Percentiles rank a stretch among this genome's conserved stretches.
These are phyloP conservation scores for Mohoua ochrocephala DNA, from an alignment of 2,113 vertebrate species.

Conservation along the genomic window DNA sequence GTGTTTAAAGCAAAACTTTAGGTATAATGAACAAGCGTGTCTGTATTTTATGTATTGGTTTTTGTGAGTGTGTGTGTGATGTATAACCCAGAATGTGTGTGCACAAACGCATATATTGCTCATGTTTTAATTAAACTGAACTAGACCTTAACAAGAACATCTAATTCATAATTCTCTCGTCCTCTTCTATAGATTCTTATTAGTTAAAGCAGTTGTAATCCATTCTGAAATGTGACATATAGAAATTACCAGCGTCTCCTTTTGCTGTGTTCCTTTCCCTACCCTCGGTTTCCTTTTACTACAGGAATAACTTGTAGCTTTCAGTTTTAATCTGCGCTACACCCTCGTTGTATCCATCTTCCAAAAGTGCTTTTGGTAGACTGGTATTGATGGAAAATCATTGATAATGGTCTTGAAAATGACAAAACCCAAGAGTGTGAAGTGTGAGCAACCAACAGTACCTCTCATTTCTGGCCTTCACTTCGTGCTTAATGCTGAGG, in stretches of 20 bases:
- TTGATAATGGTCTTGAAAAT: neutral
- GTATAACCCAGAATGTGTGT: neutral
- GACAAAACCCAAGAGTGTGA: neutral
- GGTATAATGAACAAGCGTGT: conserved; percentile 41
- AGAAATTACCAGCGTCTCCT: conserved; percentile 12
- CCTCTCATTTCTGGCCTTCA: neutral
- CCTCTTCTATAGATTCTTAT: conserved; percentile 36
- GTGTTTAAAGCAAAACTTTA: conserved; percentile 66
- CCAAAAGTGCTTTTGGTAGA: neutral
- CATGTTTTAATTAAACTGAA: conserved; percentile 74
- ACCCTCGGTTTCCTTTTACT: neutral
- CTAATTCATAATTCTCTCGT: conserved; percentile 64
- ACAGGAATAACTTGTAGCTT: neutral
- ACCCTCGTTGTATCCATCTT: neutral
- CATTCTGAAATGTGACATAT: conserved; percentile 22
- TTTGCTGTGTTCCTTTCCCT: neutral
- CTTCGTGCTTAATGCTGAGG: neutral
- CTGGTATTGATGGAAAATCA: neutral
- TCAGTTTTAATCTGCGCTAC: neutral
- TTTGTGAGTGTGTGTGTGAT: neutral
- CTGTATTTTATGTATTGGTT: conserved; percentile 25
- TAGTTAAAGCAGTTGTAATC: conserved; percentile 61
- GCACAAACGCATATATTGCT: conserved; percentile 10
- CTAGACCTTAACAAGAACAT: conserved; percentile 66
- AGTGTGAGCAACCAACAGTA: neutral